Base-by-base conservation (phyloP, 23 tunicate genomes). In the Oikopleura dioica region DNA sequence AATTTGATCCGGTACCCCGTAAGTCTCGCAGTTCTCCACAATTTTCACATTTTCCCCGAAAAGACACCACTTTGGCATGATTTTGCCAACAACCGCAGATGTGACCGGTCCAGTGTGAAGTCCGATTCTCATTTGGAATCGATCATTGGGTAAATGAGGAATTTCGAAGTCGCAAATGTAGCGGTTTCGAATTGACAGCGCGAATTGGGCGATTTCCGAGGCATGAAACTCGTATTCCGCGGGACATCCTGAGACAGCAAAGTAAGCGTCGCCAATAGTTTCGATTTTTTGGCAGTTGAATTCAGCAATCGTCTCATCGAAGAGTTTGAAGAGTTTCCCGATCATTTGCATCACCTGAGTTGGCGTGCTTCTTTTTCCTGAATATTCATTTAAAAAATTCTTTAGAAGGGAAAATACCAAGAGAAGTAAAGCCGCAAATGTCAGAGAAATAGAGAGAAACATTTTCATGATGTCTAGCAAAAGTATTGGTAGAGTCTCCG, bases 241-340 rank as follows among this genome's bases (percentile, higher is more conserved):
- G 55, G 9, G 55, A 44, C 55, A 44, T 9, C 55, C 55, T 9
- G 55, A 9, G 16, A 44, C 55, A 9, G 55, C 97, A 77, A 89
- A 91, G 67, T 91, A 91, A 1, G 97, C 97, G 51, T 91, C 97
- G 21, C 97, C 97, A 37, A 91, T 91, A 36, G 97, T 91, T 76
- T 91, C 97, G 44, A 91, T 84, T 89, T 91, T 44, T 44, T 44
- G 55, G 21, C 55, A 44, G 21, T 44, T 44, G 21, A 44, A 44
- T 9, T 44, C 16, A 9, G 55, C 55, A 44, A 44, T 44, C 21
- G 55, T 44, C 21, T 44, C 55, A 44, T 44, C 55, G 55, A 44
- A 44, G 9, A 44, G 9, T 9, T 9, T 44, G 21, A 44, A 44
- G 55, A 44, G 55, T 21, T 21, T 44, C 21, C 55, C 55, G 16